phyloP scores from a whole-genome alignment of 2,113 vertebrate species.

The Scytalopus superciliaris region DNA sequence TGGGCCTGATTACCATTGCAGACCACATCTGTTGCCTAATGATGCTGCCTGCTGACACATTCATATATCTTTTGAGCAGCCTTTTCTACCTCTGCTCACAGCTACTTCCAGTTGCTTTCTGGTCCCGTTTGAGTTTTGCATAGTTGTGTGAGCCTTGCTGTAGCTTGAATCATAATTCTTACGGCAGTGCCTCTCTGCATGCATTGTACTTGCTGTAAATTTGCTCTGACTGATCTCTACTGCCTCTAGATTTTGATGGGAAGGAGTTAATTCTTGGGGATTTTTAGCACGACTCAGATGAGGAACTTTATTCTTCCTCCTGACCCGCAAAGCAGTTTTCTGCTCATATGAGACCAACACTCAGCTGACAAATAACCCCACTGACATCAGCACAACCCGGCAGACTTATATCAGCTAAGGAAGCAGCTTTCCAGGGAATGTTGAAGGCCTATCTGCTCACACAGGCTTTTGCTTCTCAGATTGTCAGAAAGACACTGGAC shows the following conservation, averaged over 20 bases:
- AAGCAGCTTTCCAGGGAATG: neutral
- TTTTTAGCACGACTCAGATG: neutral
- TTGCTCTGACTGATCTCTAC: neutral
- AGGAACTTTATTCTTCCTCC: neutral
- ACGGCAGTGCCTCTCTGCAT: neutral
- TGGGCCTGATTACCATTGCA: neutral
- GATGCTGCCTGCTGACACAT: neutral
- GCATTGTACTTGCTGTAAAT: neutral
- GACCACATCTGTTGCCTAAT: neutral
- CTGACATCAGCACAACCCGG: neutral
- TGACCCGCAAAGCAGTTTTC: neutral
- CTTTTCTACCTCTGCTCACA: neutral
- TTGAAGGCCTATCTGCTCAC: neutral
- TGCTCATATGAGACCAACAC: neutral
- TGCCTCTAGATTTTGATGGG: neutral
- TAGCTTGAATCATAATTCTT: neutral
- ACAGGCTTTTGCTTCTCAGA: neutral
- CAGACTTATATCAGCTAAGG: neutral
- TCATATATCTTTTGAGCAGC: neutral
- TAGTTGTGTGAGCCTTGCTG: neutral
- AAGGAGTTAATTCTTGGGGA: neutral
- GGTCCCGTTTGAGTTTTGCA: neutral
- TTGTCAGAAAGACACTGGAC: neutral
- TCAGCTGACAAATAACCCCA: neutral
- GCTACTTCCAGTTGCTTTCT: neutral